Evolutionary conservation across 2,797 vertebrate genomes (phyloP).

Genomic region (Carcharodon carcharias): DNA sequence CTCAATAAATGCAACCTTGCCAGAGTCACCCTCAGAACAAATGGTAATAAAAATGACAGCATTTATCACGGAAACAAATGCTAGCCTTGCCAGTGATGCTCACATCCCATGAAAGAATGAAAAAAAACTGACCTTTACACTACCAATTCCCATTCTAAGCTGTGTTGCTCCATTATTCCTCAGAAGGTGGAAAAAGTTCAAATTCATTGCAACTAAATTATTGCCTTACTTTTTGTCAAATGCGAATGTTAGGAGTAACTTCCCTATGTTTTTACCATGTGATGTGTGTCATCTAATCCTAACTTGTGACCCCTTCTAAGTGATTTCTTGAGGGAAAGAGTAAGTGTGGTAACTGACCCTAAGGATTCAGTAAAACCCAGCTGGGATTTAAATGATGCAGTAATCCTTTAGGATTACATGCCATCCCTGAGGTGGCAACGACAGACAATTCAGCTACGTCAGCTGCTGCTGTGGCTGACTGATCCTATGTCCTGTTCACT

Average conservation of each 20-base stretch:
- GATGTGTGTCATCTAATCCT: background rate
- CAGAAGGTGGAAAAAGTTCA: background rate
- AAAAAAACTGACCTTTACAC: background rate
- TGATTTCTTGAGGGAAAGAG: background rate
- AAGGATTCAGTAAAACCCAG: background rate
- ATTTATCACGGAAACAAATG: background rate
- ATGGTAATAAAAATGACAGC: background rate
- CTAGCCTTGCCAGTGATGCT: too few species aligned
- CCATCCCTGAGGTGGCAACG: background rate
- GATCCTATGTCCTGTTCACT: background rate
- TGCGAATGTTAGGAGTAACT: background rate
- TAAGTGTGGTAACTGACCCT: background rate
- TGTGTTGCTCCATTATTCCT: background rate
- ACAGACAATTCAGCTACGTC: background rate
- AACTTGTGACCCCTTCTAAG: background rate
- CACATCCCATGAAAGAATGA: too few species aligned
- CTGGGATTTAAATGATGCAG: background rate
- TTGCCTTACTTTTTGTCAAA: background rate
- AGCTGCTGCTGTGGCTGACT: background rate
- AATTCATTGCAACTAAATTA: background rate
- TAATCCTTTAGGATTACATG: background rate
- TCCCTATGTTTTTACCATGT: background rate
- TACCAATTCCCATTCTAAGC: background rate
- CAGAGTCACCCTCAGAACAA: background rate
- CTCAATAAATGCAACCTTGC: background rate